These are phyloP conservation scores for Acholoe squamosa DNA, from an alignment of 2,888 invertebrate genomes.

Conservation along the genomic window DNA sequence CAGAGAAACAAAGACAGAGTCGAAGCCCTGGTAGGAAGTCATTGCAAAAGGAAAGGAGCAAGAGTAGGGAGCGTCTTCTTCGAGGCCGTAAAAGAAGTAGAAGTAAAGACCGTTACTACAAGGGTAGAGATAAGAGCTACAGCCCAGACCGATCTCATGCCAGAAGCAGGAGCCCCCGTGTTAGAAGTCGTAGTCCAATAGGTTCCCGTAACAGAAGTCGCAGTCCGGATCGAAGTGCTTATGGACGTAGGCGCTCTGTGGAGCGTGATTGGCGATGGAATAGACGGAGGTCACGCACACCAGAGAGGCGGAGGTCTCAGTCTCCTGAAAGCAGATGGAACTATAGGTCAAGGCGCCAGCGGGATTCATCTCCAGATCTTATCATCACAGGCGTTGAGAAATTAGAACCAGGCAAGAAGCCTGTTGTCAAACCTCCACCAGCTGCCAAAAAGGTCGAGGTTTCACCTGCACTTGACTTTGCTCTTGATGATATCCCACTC, in stretches of 20 bases:
- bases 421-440: neutral
- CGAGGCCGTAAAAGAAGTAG: slow-evolving; percentile 11
- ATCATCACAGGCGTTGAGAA: neutral
- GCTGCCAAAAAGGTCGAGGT: neutral
- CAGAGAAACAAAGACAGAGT: slow-evolving; percentile 23
- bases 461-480: neutral
- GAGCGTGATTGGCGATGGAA: neutral
- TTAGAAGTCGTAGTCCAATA: slow-evolving; percentile 21
- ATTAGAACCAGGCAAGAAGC: neutral
- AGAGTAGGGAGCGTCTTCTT: neutral
- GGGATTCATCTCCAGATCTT: neutral
- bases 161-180: neutral
- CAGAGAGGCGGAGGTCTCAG: slow-evolving; percentile 4
- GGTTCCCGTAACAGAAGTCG: slow-evolving; percentile 9
- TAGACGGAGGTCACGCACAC: slow-evolving; percentile 17
- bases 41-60: neutral
- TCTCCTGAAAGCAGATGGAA: neutral
- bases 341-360: neutral
- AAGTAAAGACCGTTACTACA: neutral
- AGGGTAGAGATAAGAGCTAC: neutral
- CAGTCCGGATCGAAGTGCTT: slow-evolving; percentile 18
- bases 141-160: neutral
- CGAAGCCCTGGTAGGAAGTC: neutral
- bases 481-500: slow-evolving; percentile 13
- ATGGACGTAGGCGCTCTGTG: neutral